Evolutionary conservation across 2,797 vertebrate species (phyloP), one percentile per base, ranked within the genome.

Genomic region (Eospalax fontanierii): DNA sequence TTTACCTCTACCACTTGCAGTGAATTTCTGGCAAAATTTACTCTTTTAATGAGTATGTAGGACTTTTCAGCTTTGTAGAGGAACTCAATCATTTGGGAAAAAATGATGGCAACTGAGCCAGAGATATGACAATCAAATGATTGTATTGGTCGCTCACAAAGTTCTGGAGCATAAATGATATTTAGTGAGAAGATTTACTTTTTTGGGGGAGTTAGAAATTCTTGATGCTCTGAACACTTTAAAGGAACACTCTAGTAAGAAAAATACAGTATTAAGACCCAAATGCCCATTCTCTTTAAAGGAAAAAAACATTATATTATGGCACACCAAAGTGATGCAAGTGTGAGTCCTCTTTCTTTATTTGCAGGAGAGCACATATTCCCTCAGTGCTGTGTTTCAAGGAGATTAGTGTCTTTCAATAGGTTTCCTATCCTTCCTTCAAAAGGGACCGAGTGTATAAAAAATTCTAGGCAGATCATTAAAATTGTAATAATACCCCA

Each of bases 401-500:
- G 97, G 92, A 96, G 80, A 97, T 96, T 63, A 94, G 38, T 93
- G 70, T 68, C 89, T 97, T 97, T 76, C 90, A 97, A 89, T 90
- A 95, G 75, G 95, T 97, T 97, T 97, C 10, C 89, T 94, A 93
- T 70, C 91, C 73, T 97, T 98, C 95, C 94, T 97, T 97, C 86
- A 96, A 97, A 97, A 96, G 98, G 95, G 97, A 93, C 91, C 88
- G 78, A 96, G 96, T 96, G 80, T 95, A 96, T 93, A 57, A 89
- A 96, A 97, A 98, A 96, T 98, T 95, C 84, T 75, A 94, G 96
- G 74, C 93, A 98, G 93, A 95, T 98, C 97, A 97, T 98, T 98
- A 98, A 98, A 98, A 98, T 97, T 97, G 95, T 94, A 97, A 90
- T 97, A 98, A 96, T 97, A 97, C 83, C 96, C 95, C 97, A 96